Conservation (phyloP, 2,888 invertebrate species). For the Ceriagrion tenellum region DNA sequence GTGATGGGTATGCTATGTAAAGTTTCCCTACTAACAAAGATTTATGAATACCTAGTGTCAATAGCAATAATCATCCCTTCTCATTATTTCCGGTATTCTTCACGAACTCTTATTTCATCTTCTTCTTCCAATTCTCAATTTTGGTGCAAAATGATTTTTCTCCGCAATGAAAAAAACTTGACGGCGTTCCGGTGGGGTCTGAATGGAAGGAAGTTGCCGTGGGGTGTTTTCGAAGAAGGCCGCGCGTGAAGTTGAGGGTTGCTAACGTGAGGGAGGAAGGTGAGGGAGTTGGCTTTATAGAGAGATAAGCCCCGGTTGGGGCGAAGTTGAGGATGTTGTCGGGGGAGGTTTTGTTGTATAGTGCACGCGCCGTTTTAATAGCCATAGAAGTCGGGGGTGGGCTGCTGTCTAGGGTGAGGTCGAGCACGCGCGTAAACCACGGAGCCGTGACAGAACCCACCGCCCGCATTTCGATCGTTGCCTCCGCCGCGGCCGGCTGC, state of each 20-base stretch:
- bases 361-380: constrained; percentile 15
- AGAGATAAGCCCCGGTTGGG: neutral
- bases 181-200: neutral
- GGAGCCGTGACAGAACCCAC: neutral
- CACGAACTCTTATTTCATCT: no score
- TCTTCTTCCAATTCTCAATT: no score
- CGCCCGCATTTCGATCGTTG: constrained; percentile 3
- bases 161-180: no score
- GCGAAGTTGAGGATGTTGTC: neutral
- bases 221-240: neutral
- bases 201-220: neutral
- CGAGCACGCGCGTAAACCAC: constrained; percentile 26
- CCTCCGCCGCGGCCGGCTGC: neutral
- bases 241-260: neutral
- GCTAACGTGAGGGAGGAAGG: neutral
- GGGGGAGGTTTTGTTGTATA: neutral
- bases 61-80: no score
- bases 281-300: neutral
- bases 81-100: no score
- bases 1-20: no score
- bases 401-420: neutral
- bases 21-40: no score
- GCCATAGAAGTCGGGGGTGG: neutral
- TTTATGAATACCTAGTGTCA: no score
- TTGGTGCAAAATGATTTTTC: no score